Conservation (phyloP, 2,797 vertebrate genomes). For the Leucoraja ocellata region DNA sequence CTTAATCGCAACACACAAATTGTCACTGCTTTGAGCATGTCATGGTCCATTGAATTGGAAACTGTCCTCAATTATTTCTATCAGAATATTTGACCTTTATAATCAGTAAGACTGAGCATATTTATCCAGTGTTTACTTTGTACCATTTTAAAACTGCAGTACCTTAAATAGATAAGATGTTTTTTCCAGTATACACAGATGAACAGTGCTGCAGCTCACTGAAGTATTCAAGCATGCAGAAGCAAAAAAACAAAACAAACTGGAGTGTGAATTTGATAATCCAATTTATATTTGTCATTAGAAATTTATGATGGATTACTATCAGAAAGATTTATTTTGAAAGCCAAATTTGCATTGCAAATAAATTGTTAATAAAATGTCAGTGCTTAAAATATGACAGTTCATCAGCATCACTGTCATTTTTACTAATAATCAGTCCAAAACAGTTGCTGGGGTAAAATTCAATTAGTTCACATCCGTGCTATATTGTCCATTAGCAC, state of each 20-base stretch:
- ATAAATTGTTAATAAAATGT: slow-evolving; percentile 35
- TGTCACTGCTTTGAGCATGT: neutral
- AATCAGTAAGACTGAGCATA: slow-evolving; percentile 10
- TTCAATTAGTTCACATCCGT: slow-evolving; percentile 25
- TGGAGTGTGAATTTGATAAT: slow-evolving; percentile 20
- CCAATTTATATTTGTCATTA: slow-evolving; percentile 36
- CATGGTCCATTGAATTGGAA: slow-evolving; percentile 12
- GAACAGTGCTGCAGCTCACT: neutral
- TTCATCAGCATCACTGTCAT: slow-evolving; percentile 31
- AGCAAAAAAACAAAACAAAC: neutral
- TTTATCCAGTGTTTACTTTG: slow-evolving; percentile 1
- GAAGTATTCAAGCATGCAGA: neutral
- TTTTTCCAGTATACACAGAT: neutral
- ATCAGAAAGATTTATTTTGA: slow-evolving; percentile 26
- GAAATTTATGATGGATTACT: slow-evolving; percentile 35
- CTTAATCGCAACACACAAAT: neutral
- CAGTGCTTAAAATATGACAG: slow-evolving; percentile 32
- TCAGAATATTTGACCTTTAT: neutral
- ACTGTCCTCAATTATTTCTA: neutral
- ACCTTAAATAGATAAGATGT: slow-evolving; percentile 1
- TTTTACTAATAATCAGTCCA: slow-evolving; percentile 22
- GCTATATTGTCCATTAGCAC: slow-evolving; percentile 28
- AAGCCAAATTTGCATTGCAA: slow-evolving; percentile 25
- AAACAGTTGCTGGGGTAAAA: slow-evolving; percentile 30
- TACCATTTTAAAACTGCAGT: neutral